Conservation (phyloP, 2,797 vertebrate species). For the Spatula versicolor region DNA sequence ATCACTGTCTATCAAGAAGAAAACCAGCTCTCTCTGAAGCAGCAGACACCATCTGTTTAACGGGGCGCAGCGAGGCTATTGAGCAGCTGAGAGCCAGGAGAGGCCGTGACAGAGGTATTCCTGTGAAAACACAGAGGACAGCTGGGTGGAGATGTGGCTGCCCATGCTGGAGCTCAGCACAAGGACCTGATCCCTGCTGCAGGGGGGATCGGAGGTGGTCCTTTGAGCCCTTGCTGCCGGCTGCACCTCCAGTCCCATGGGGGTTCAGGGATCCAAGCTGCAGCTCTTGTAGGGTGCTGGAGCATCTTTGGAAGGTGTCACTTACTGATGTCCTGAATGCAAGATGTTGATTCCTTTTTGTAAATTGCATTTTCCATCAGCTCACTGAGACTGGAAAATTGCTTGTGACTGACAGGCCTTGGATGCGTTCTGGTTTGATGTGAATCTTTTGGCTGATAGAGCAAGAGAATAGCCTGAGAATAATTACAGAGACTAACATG, state of each 20-base stretch:
- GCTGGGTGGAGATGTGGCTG: background rate
- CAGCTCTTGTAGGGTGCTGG: background rate
- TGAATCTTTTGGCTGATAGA: slow-evolving; percentile 2
- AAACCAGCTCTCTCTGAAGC: background rate
- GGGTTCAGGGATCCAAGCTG: background rate
- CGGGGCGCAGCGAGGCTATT: background rate
- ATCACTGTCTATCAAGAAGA: background rate
- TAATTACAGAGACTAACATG: slow-evolving; percentile 3
- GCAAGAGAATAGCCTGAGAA: slow-evolving; percentile 13
- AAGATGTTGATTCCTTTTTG: slow-evolving; percentile 43
- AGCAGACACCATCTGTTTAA: background rate
- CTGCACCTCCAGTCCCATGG: background rate
- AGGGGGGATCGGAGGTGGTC: background rate
- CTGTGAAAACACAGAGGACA: background rate
- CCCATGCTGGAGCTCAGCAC: background rate
- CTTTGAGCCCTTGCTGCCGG: background rate
- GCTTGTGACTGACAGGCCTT: slow-evolving; percentile 32
- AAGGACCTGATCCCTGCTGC: background rate
- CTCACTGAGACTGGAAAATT: slow-evolving; percentile 35
- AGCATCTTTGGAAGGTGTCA: background rate
- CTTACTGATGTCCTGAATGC: slow-evolving; percentile 37
- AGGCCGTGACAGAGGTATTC: background rate
- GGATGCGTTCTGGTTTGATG: background rate
- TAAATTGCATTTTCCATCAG: slow-evolving; percentile 60
- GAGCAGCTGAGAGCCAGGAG: background rate